Base-by-base conservation (phyloP, 2,797 vertebrate genomes). In the Cossypha heuglini region DNA sequence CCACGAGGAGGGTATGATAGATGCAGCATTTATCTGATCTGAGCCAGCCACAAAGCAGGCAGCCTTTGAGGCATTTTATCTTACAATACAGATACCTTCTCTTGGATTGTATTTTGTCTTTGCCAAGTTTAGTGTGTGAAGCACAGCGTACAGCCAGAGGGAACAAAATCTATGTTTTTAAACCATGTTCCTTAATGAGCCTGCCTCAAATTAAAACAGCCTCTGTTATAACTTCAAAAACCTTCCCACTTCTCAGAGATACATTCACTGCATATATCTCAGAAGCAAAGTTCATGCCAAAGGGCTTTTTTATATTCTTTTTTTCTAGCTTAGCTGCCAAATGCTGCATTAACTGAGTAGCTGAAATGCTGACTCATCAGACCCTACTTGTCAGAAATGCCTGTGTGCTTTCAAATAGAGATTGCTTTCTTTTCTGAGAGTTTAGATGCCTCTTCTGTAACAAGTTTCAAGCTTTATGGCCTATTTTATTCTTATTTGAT, bases 331-430 rank as follows among this genome's bases (percentile, higher is more conserved):
- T 54, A 86, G 88, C 82, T 96, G 91, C 90, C 94, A 96, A 96
- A 84, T 54, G 75, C 87, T 90, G 91, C 91, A 88, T 91, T 97
- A 95, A 94, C 69, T 95, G 76, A 62, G 38, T 16, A 24, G 54
- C 82, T 80, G 69, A 94, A 95, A 69, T 78, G 96, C 95, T 97
- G 95, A 97, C 90, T 97, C 93, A 97, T 93, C 93, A 93, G 82
- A 83, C 58, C 45, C 42, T 38, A 40, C 72, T 63, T 0, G 0
- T 91, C 90, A 91, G 91, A 94, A 94, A 83, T 35, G 63, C 64
- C 54, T 80, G 63, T 68, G 64, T 83, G 81, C 62, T 95, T 76
- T 90, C 90, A 86, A 62, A 91, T 13, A 90, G 57, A 94, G 75
- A 72, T 86, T 77, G 85, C 73, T 78, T 91, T 86, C 79, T 88